Conservation (phyloP, 2,888 invertebrate species). For the Eurytoma californica region DNA sequence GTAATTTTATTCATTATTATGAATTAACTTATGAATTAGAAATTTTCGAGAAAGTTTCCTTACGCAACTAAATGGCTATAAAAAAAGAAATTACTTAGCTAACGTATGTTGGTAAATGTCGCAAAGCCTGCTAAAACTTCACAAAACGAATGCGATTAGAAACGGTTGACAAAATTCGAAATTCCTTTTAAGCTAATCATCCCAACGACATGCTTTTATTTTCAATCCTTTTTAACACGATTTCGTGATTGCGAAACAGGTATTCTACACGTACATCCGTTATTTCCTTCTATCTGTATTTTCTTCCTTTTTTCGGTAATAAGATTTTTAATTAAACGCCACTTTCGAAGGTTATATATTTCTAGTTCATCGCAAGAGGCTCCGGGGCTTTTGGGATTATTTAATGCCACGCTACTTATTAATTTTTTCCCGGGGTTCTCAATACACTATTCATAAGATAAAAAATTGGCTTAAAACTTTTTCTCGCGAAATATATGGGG, state of each 20-base stretch:
- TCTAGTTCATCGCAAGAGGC: too few relatives aligned
- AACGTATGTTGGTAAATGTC: not conserved
- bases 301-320: too few relatives aligned
- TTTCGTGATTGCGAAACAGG: too few relatives aligned
- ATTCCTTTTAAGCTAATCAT: too few relatives aligned
- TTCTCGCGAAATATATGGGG: conserved; percentile 10
- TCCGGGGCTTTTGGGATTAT: too few relatives aligned
- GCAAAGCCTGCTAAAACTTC: conserved; percentile 1
- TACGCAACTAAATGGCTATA: not conserved
- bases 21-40: not conserved
- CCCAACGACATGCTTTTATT: too few relatives aligned
- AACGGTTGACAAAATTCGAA: not conserved
- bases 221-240: too few relatives aligned
- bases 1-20: too few relatives aligned
- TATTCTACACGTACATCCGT: too few relatives aligned
- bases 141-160: not conserved
- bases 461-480: conserved; percentile 14
- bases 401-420: not conserved
- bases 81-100: not conserved
- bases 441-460: conserved; percentile 7
- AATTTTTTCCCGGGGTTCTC: conserved; percentile 24
- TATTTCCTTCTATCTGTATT: too few relatives aligned
- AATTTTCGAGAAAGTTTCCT: not conserved
- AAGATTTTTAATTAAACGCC: too few relatives aligned
- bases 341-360: too few relatives aligned